phyloP scores from a whole-genome alignment of 2,113 vertebrate genomes.

The Coregonus clupeaformis region DNA sequence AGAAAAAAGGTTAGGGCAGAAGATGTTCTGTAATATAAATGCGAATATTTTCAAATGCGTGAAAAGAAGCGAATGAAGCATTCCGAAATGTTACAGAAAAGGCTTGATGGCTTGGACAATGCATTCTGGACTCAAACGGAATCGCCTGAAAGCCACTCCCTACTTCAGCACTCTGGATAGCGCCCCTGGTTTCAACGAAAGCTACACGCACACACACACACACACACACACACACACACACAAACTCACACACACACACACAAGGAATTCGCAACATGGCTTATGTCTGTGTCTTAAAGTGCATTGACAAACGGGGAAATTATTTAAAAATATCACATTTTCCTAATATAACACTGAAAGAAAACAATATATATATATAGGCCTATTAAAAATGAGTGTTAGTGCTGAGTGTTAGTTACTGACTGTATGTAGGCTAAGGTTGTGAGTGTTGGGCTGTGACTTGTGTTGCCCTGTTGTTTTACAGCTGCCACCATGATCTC shows the following conservation, averaged over 20 bases:
- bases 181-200: constrained; percentile 46
- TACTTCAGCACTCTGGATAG: constrained; percentile 81
- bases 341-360: neutral
- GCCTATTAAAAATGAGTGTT: neutral
- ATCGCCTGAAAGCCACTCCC: constrained; percentile 69
- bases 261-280: constrained; percentile 43
- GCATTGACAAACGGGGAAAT: neutral
- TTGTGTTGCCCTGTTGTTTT: constrained; percentile 72
- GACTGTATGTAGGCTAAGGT: neutral
- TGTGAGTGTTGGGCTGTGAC: constrained; percentile 50
- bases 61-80: neutral
- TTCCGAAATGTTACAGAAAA: constrained; percentile 8
- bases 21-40: neutral
- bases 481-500: constrained; percentile 77
- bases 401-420: neutral
- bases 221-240: too few relatives aligned
- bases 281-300: neutral
- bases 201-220: constrained; percentile 36
- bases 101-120: constrained; percentile 15
- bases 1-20: neutral
- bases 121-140: constrained; percentile 42
- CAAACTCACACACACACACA: constrained; percentile 41
- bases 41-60: neutral
- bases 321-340: neutral
- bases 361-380: neutral